A percentile compares a stretch with the other conserved stretches of the same genome.
Conservation (phyloP, 2,113 vertebrate species). For the Manacus vitellinus region DNA sequence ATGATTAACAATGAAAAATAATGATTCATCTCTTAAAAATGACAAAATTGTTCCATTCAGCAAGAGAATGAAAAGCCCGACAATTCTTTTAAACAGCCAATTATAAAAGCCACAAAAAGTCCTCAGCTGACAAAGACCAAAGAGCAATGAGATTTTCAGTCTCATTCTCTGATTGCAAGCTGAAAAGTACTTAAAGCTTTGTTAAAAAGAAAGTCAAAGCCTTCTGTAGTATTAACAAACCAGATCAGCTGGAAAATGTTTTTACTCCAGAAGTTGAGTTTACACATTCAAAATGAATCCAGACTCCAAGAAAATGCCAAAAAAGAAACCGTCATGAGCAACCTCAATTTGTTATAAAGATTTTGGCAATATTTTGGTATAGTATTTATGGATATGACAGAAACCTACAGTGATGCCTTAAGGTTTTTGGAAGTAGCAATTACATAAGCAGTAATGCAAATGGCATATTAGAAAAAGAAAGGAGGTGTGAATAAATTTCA, state of each 20-base stretch:
- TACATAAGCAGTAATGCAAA: background rate
- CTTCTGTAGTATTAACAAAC: background rate
- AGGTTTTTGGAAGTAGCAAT: background rate
- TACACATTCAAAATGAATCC: background rate
- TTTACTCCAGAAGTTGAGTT: background rate
- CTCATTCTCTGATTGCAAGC: background rate
- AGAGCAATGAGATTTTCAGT: background rate
- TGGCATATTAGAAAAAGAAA: background rate
- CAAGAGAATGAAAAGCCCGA: background rate
- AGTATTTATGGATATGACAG: background rate
- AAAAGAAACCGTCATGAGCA: background rate
- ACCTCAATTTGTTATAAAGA: background rate
- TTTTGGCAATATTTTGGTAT: background rate
- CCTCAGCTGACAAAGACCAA: background rate
- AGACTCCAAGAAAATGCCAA: background rate
- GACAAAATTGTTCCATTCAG: background rate
- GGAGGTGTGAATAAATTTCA: background rate
- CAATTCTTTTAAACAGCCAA: background rate
- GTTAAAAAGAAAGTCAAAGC: background rate
- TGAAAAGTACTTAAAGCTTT: background rate
- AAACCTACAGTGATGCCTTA: background rate
- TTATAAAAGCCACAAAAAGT: background rate
- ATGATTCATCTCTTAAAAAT: background rate
- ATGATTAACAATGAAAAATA: background rate
- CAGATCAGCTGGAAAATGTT: background rate